A percentile compares a stretch with the other conserved stretches of the same genome.
These are phyloP conservation scores for Drosophila carrolli DNA, from an alignment of 1,140 invertebrate species.

Conservation along the genomic window DNA sequence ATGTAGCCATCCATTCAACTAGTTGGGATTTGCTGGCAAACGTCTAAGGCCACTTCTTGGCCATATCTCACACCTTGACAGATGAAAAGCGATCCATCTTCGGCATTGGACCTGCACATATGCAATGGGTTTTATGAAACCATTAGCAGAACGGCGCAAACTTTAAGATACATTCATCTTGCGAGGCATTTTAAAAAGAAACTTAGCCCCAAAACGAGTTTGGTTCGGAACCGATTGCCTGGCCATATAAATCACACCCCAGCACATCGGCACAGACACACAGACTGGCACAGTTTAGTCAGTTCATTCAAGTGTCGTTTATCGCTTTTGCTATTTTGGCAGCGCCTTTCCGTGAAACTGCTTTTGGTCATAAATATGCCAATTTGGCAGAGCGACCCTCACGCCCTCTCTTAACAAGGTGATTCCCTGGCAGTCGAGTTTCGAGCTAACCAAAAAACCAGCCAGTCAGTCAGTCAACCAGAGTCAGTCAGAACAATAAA, in stretches of 20 bases:
- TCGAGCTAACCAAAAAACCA: constrained; percentile 9
- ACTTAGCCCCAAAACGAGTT: constrained; percentile 14
- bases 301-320: constrained; percentile 81
- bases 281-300: constrained; percentile 33
- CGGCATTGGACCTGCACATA: constrained; percentile 33
- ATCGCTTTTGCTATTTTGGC: constrained; percentile 76
- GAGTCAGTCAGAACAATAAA: constrained; percentile 73
- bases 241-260: constrained; percentile 46
- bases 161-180: constrained; percentile 61
- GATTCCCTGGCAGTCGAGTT: neutral
- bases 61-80: constrained; percentile 53
- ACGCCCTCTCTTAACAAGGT: constrained; percentile 25
- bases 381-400: constrained; percentile 58
- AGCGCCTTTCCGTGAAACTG: constrained; percentile 66
- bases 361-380: constrained; percentile 73
- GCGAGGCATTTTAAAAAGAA: constrained; percentile 37
- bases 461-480: constrained; percentile 52
- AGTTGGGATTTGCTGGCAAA: constrained; percentile 5
- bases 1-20: constrained; percentile 13
- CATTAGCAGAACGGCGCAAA: constrained; percentile 49
- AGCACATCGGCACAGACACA: constrained; percentile 5
- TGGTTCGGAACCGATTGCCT: constrained; percentile 13
- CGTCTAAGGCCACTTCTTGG: constrained; percentile 17
- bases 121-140: constrained; percentile 48
- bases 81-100: constrained; percentile 56